Base-by-base conservation (phyloP, 2,888 invertebrate species). In the Imbricaverruca yamaguchii region DNA sequence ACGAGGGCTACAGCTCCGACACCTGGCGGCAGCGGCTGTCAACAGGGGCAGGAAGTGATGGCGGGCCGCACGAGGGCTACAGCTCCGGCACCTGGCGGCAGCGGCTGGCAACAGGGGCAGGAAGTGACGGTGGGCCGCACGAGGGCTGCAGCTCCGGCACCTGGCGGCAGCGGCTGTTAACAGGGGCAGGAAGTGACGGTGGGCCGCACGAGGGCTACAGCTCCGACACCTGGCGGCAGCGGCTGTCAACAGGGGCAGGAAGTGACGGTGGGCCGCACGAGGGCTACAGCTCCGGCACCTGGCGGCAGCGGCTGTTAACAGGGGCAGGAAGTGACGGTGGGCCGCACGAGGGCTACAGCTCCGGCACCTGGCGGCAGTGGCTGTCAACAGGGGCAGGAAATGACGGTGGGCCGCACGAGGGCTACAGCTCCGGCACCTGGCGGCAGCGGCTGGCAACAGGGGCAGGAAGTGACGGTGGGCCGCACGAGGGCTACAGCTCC, bases 391-490 rank as follows among this genome's bases (percentile, higher is more conserved):
- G 25, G 87, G 82, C 85, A 89, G 83, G 82, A 85, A 88, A 82
- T 89, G 78, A 89, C 83, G n/a, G 87, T 86, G 6, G 87, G 87
- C 79, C 85, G 84, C 0, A 89, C 84, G 15, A 86, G 81, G 15
- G 83, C 55, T 86, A 83, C 74, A 86, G 80, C 53, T 83, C 82
- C 15, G 80, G 81, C 13, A 82, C 84, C 84, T 83, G 80, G 25
- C 77, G 78, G 18, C 9, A 18, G 39, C n/a, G n/a, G n/a, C n/a
- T n/a, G n/a, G n/a, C 15, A 82, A 56, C 0, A 18, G 23, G 25
- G 87, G 82, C 85, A 89, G 83, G 82, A 85, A 88, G 82, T 89
- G 78, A 89, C 83, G n/a, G 87, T 86, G 6, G 87, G 87, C 79
- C 85, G 84, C 0, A 89, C 84, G 15, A 86, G 81, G 15, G 83